phyloP scores from a whole-genome alignment of 1,140 invertebrate genomes.

The Drosophila oshimai region DNA sequence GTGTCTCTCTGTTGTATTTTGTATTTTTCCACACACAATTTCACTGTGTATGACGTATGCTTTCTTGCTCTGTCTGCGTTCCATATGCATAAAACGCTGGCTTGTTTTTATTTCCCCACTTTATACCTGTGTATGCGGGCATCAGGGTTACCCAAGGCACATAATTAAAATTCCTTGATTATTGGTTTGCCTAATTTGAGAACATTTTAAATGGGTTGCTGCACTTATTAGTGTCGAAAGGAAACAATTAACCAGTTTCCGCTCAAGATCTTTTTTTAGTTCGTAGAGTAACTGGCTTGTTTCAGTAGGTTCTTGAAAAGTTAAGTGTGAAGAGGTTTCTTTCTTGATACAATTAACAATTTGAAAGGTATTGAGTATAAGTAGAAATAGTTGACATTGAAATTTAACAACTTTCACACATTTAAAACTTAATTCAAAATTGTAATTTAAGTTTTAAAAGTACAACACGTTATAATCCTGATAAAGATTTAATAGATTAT shows the following conservation, averaged over 20 bases:
- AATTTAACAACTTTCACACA: no score
- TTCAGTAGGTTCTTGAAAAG: no score
- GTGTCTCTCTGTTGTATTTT: background rate
- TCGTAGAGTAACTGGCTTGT: no score
- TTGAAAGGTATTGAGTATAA: no score
- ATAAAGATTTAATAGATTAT: no score
- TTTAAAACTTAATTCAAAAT: no score
- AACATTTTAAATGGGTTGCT: background rate
- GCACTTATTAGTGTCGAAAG: background rate
- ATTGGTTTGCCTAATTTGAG: background rate
- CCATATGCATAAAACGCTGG: slow-evolving; percentile 59
- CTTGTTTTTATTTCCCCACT: slow-evolving; percentile 16
- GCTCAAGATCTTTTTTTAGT: no score
- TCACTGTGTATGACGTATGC: slow-evolving; percentile 73
- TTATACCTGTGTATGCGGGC: slow-evolving; percentile 39
- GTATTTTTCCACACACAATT: slow-evolving; percentile 70
- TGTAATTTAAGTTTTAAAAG: no score
- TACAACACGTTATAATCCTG: no score
- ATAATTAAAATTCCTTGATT: slow-evolving; percentile 6
- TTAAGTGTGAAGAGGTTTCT: no score
- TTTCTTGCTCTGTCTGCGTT: slow-evolving; percentile 49
- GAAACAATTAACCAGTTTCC: background rate
- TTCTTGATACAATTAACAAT: no score
- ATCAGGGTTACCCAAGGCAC: slow-evolving; percentile 27
- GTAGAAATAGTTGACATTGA: no score